Evolutionary conservation across 1,140 invertebrate genomes (phyloP).

Genomic region (Chelonus insularis): DNA sequence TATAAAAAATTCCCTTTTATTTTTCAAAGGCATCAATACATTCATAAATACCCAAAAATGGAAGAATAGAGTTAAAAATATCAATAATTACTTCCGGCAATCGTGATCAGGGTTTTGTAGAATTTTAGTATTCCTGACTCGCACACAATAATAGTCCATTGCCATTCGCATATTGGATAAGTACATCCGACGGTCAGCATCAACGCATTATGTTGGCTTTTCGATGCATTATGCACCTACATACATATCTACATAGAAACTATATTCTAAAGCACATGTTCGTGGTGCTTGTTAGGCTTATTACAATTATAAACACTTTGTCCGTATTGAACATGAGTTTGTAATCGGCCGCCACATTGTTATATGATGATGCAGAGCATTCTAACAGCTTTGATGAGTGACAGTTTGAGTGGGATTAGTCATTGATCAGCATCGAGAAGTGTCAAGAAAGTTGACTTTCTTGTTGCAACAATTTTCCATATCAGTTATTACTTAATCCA

Average conservation of each 20-base stretch:
- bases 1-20: too few relatives aligned
- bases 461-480: not conserved
- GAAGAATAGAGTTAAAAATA: slow-evolving; percentile 2
- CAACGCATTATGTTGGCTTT: slow-evolving; percentile 1
- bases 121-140: slow-evolving; percentile 24
- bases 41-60: not conserved
- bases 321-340: not conserved
- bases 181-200: slow-evolving; percentile 19
- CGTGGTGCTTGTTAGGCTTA: slow-evolving; percentile 18
- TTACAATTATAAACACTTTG: slow-evolving; percentile 18
- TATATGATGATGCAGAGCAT: not conserved
- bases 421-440: slow-evolving; percentile 40
- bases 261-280: not conserved
- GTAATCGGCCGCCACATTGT: not conserved
- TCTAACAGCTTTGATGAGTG: not conserved
- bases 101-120: slow-evolving; percentile 4
- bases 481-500: too few relatives aligned
- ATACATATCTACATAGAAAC: too few relatives aligned
- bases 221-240: too few relatives aligned
- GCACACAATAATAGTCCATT: not conserved
- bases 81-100: slow-evolving; percentile 4
- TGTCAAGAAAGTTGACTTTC: slow-evolving; percentile 26
- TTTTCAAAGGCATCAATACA: too few relatives aligned
- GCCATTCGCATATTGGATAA: slow-evolving; percentile 1
- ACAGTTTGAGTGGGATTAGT: slow-evolving; percentile 36